phyloP scores from a whole-genome alignment of 2,888 invertebrate genomes.

The Limnephilus auricula region DNA sequence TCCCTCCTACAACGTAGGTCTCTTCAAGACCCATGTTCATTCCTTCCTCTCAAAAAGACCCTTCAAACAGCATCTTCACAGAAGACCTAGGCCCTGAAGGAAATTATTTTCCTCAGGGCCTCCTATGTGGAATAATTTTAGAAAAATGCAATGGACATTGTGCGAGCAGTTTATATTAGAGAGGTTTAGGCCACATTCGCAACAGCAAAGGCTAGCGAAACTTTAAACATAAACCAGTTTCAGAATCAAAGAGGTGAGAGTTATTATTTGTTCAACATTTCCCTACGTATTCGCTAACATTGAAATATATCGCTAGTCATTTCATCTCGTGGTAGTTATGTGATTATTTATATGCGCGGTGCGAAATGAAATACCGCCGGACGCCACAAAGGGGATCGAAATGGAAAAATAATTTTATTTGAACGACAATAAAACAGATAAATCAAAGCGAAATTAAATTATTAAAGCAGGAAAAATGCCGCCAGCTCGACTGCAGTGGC shows the following conservation, averaged over 20 bases:
- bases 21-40: too few species aligned
- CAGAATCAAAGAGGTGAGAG: not conserved
- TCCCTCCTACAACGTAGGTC: too few species aligned
- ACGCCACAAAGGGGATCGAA: slow-evolving; percentile 49
- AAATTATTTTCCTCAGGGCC: too few species aligned
- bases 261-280: not conserved
- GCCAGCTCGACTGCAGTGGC: slow-evolving; percentile 32
- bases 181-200: too few species aligned
- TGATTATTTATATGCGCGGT: not conserved
- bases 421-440: slow-evolving; percentile 58
- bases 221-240: too few species aligned
- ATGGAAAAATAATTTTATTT: slow-evolving; percentile 53
- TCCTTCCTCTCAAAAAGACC: too few species aligned
- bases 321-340: not conserved
- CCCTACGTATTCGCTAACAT: not conserved
- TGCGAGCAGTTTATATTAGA: too few species aligned
- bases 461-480: slow-evolving; percentile 58
- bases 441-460: slow-evolving; percentile 65
- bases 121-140: too few species aligned
- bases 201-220: too few species aligned
- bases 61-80: too few species aligned
- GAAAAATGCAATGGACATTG: too few species aligned
- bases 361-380: slow-evolving; percentile 32
- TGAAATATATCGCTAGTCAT: not conserved
- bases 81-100: too few species aligned